A percentile compares a stretch with the other conserved stretches of the same genome.
These are phyloP conservation scores for Theristicus caerulescens DNA, from an alignment of 2,113 vertebrate species.

Conservation along the genomic window DNA sequence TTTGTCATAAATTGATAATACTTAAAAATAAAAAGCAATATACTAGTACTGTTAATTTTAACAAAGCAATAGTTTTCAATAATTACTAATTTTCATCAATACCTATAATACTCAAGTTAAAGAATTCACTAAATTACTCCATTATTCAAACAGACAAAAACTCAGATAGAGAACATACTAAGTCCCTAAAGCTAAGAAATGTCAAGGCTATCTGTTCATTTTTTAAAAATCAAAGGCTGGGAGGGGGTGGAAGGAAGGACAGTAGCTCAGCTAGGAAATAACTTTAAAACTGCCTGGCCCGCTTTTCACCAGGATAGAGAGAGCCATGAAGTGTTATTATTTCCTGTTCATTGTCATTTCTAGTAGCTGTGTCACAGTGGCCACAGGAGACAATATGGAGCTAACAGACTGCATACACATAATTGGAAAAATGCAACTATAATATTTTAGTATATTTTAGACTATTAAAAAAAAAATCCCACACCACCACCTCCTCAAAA, in stretches of 20 bases:
- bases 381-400: background rate
- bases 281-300: background rate
- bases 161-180: background rate
- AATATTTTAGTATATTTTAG: background rate
- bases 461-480: background rate
- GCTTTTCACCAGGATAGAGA: background rate
- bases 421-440: background rate
- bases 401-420: background rate
- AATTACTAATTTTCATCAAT: background rate
- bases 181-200: background rate
- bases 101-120: background rate
- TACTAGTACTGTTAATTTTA: background rate
- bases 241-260: background rate
- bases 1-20: background rate
- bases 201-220: background rate
- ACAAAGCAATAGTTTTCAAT: background rate
- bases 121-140: background rate
- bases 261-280: background rate
- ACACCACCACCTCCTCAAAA: no score
- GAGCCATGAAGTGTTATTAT: background rate
- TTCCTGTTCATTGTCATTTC: background rate
- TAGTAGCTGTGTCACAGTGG: background rate
- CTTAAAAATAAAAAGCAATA: background rate
- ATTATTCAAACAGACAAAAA: background rate
- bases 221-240: background rate